These are phyloP conservation scores for Chaetodon trifasciatus DNA, from an alignment of 2,797 vertebrate species.

Conservation along the genomic window DNA sequence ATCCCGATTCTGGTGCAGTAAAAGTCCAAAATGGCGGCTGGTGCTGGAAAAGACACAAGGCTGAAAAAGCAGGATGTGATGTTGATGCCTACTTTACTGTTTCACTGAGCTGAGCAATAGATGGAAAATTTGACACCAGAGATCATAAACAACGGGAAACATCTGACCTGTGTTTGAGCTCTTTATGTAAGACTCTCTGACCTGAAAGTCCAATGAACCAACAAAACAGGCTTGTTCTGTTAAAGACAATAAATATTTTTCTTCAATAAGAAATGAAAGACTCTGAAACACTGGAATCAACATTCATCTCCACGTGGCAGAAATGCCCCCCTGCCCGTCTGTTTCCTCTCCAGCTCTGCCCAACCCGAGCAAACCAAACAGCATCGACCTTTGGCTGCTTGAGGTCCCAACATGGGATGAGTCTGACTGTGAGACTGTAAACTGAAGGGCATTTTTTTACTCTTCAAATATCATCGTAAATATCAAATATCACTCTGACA, in stretches of 20 bases:
- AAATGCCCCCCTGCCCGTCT: not conserved
- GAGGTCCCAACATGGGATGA: not conserved
- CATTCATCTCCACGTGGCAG: no score
- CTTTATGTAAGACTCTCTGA: no score
- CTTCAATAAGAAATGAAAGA: not conserved
- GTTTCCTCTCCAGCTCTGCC: not conserved
- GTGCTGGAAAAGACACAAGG: not conserved
- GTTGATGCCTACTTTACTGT: not conserved
- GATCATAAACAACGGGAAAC: not conserved
- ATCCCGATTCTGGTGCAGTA: not conserved
- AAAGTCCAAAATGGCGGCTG: not conserved
- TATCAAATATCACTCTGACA: no score
- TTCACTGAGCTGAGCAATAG: not conserved
- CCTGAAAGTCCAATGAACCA: no score
- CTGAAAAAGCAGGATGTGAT: not conserved
- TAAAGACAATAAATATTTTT: not conserved
- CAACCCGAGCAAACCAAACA: constrained; percentile 5
- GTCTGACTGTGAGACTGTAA: not conserved
- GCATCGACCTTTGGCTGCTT: not conserved
- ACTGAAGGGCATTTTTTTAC: no score
- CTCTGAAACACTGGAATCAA: not conserved
- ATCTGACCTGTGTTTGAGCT: no score
- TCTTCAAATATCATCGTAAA: no score
- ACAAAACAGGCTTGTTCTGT: not conserved
- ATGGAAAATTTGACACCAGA: not conserved